Base-by-base conservation (phyloP, 2,888 invertebrate genomes). In the Amaurobius ferox region DNA sequence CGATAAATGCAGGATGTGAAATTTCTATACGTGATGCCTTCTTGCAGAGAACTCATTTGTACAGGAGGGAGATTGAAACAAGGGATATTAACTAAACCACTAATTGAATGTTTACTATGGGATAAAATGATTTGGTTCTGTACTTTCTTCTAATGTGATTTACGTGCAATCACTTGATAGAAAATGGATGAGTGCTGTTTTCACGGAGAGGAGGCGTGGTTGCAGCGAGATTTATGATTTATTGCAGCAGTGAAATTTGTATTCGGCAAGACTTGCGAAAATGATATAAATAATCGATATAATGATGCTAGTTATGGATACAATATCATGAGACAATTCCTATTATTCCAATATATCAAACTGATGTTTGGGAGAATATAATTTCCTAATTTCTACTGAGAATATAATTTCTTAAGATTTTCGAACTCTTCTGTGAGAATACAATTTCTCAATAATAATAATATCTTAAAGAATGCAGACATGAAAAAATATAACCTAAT, bases 1-100 rank as follows among this genome's bases (percentile, higher is more conserved):
- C 72, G 72, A 85, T 85, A 85, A 85, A 85, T 85, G 77, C 66
- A 55, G 71, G 71, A 77, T 85, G 77, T 64, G 77, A 78, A 85
- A 71, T 77, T 77, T 35, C 77, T 55, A 76, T 83, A 83, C 73
- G 80, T 81, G 74, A 68, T 32, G 61, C 70, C 35, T 28, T 81
- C 79, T 66, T 66, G 1, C 23, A 19, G n/a, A 66, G 5, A 23
- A 5, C 55, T 55, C 19, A 55, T 55, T 23, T 55, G 23, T 23
- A 2, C 55, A 6, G 23, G 5, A 55, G 55, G 5, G 55, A 23
- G 23, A 55, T 23, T 55, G 23, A 23, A 55, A 55, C 55, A 55
- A 55, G 55, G 55, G 23, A 55, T 55, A 55, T 55, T 23, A 55
- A 23, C 55, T 55, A 55, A 55, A 55, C 19, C 55, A 23, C 23